phyloP scores from a whole-genome alignment of 2,797 vertebrate genomes.

The Pelobates cultripes region DNA sequence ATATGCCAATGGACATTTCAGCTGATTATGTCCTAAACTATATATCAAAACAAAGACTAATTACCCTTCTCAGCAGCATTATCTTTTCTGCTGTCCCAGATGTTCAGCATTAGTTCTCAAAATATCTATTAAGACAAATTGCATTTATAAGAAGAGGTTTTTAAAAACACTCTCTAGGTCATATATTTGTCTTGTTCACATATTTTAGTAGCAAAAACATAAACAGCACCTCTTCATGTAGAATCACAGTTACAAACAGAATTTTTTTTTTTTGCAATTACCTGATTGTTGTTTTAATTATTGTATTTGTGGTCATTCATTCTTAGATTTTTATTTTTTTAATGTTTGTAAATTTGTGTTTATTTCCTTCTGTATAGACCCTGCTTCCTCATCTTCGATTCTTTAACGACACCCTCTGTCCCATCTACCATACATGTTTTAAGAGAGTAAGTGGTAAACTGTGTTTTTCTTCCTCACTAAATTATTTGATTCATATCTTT shows the following conservation, averaged over 20 bases:
- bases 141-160: no score
- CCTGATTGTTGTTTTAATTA: no score
- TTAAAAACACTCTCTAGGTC: no score
- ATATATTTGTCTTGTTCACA: no score
- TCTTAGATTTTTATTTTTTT: neutral
- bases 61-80: neutral
- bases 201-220: no score
- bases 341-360: neutral
- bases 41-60: conserved; percentile 4
- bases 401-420: conserved; percentile 86
- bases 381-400: conserved; percentile 95
- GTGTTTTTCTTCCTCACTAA: no score
- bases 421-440: conserved; percentile 89
- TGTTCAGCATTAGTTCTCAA: neutral
- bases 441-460: conserved; percentile 85
- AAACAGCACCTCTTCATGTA: no score
- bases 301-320: neutral
- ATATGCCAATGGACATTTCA: conserved; percentile 31
- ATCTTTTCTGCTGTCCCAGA: neutral
- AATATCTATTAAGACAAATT: no score
- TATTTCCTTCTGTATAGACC: conserved; percentile 73
- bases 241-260: no score
- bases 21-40: conserved; percentile 20
- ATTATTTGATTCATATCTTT: no score
- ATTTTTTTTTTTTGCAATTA: no score